These are phyloP conservation scores for Tipula vernalis DNA, from an alignment of 2,888 invertebrate genomes.

Conservation along the genomic window DNA sequence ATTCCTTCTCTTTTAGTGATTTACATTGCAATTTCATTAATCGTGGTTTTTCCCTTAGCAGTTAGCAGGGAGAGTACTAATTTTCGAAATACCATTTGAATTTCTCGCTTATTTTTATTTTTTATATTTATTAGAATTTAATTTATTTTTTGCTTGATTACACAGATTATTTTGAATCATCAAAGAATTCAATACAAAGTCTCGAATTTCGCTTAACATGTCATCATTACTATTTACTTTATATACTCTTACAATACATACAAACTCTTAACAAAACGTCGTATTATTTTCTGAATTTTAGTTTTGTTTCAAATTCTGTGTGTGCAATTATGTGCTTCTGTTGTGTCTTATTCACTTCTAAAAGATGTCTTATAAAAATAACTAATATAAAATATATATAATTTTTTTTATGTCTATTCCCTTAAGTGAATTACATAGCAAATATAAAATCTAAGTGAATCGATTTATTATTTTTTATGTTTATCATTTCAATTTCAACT, in stretches of 20 bases:
- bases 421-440: not conserved
- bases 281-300: not conserved
- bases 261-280: not conserved
- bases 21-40: not conserved
- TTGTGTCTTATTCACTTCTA: not conserved
- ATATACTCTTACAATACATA: not conserved
- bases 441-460: not conserved
- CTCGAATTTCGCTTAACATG: not conserved
- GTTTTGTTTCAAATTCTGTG: not conserved
- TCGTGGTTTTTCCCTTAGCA: not conserved
- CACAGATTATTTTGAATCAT: not conserved
- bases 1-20: not conserved
- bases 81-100: not conserved
- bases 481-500: not conserved
- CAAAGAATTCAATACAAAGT: not conserved
- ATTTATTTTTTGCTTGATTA: not conserved
- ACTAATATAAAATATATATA: not conserved
- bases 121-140: not conserved
- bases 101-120: not conserved
- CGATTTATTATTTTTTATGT: not conserved
- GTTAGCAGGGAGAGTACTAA: not conserved
- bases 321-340: not conserved
- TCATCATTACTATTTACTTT: not conserved
- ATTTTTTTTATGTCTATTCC: not conserved
- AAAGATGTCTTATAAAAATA: not conserved